Conservation (phyloP, 2,113 vertebrate genomes). For the Dicentrarchus labrax region DNA sequence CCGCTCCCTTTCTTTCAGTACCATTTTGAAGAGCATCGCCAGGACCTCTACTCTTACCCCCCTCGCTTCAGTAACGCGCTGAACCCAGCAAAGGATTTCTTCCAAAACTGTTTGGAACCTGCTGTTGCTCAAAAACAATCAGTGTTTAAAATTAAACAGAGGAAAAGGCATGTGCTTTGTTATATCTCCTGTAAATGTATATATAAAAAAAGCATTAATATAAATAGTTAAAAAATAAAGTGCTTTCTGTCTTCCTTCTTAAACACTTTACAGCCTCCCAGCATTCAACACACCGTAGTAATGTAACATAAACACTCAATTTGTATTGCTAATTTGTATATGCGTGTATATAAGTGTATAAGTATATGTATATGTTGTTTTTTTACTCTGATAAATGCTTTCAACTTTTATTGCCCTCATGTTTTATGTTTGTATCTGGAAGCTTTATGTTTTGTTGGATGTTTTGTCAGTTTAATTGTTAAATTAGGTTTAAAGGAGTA, state of each 20-base stretch:
- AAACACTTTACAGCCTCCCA: not conserved
- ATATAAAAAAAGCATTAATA: not conserved
- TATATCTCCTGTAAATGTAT: not conserved
- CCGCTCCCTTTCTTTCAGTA: conserved; percentile 68
- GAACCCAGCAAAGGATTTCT: conserved; percentile 81
- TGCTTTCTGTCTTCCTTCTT: not conserved
- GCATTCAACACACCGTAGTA: not conserved
- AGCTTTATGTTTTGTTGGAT: not conserved
- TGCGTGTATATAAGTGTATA: no score
- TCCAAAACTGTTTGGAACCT: conserved; percentile 76
- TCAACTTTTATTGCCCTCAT: not conserved
- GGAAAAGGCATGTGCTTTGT: not conserved
- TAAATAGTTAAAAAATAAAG: not conserved
- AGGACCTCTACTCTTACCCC: conserved; percentile 66
- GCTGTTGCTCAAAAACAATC: conserved; percentile 73
- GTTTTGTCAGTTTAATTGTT: not conserved
- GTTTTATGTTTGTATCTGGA: not conserved
- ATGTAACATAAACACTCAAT: not conserved
- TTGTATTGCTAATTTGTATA: not conserved
- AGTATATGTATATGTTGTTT: not conserved
- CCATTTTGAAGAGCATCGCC: conserved; percentile 72
- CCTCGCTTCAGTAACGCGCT: conserved; percentile 59
- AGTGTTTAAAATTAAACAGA: conserved; percentile 75
- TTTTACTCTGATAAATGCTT: not conserved
- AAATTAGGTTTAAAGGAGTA: conserved; percentile 5